Base-by-base conservation (phyloP, 1,140 invertebrate genomes). In the Drosophila repleta region DNA sequence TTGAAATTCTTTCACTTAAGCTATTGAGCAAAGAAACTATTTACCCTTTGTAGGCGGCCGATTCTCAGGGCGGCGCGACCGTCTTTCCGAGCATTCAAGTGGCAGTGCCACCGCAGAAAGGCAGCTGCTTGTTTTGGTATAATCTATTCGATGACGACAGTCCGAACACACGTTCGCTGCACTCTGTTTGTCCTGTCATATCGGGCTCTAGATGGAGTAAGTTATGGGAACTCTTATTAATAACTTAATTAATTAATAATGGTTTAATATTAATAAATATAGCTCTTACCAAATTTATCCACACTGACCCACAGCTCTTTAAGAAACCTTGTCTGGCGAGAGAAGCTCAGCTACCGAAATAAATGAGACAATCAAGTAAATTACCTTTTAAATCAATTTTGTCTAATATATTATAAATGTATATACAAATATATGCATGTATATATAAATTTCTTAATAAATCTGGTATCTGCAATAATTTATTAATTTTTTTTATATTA, bases 161-260 rank as follows among this genome's bases (percentile, higher is more conserved):
- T 62, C 97, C 97, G n/a, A 97, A 99, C n/a, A n/a, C n/a, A n/a
- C 4, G 94, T 69, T 99, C 98, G 0, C 93, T 97, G 64, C 98
- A 99, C 93, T 97, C 98, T 8, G 98, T 97, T 17, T 99, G 98
- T 92, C 98, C 98, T 13, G 98, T 99, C 32, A 93, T 99, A 17
- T 94, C 96, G 1, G 98, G 98, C 48, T 96, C 96, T 8, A 99
- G 99, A 94, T 99, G 98, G 98, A 96, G 89, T 90, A 76, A 26
- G 80, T 64, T 0, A 2, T 24, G 2, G 2, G 21, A 24, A 11
- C 3, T n/a, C 4, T 5, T 4, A 11, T 0, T 1, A 24, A 6
- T n/a, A n/a, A n/a, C n/a, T n/a, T n/a, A n/a, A n/a, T n/a, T n/a
- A n/a, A n/a, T n/a, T n/a, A n/a, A n/a, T n/a, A n/a, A n/a, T n/a